Evolutionary conservation across 2,797 vertebrate genomes (phyloP), one percentile per base, ranked within the genome.

Genomic region (Tadarida brasiliensis): DNA sequence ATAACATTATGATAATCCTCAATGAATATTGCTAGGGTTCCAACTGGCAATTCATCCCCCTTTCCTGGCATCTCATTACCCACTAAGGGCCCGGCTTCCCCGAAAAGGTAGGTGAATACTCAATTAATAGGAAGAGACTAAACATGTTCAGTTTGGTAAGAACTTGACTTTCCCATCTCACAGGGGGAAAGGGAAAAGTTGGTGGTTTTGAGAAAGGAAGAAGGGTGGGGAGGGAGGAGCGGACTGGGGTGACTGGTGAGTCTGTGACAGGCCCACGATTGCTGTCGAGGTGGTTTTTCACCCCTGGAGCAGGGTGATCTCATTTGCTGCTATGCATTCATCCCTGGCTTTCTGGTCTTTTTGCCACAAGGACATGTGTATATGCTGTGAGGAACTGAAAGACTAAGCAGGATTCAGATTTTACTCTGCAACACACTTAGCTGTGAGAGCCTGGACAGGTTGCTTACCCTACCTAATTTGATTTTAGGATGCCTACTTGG

Each of bases 1-100:
- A 83, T 95, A 92, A 77, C 76, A 90, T 94, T 96, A 95, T 96
- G 77, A 74, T 97, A 97, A 97, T 96, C 95, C 94, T 87, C 73
- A 35, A 0, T 94, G 90, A 95, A 92, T 77, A 90, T 86, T 65
- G 39, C 94, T 91, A 93, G 74, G n/a, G 19, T 84, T 96, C 90
- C 95, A 95, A 65, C 56, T 93, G 94, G 91, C 94, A 96, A 74
- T 80, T 78, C 51, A 19, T 77, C 71, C 59, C 24, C 44, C 39
- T 44, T 89, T 90, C 30, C 49, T 94, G 96, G 90, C 65, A 16
- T 3, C 26, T 12, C 24, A 12, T 65, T 83, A 82, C 44, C 63
- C 26, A 63, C 1, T 12, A 67, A 91, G 2, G 33, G 12, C 35
- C 63, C 92, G 67, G 70, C 67, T 96, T 90, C 70, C 39, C 54